A percentile compares a stretch with the other conserved stretches of the same genome.
Evolutionary conservation across 2,888 invertebrate genomes (phyloP).

Genomic region (Chrysina gloriosa): DNA sequence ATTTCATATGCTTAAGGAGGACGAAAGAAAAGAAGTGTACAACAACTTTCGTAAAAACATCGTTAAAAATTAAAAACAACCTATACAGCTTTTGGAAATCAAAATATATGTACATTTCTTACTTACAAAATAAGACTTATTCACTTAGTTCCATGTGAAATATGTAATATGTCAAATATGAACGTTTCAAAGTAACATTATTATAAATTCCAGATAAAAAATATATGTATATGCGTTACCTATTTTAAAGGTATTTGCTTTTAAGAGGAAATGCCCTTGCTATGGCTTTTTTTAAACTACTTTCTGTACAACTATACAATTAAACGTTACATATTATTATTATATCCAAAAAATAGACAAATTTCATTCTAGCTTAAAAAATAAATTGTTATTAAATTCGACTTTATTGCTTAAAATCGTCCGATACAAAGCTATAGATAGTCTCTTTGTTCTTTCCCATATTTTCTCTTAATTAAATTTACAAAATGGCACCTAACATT

Average conservation of each 20-base stretch:
- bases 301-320: constrained; percentile 33
- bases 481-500: constrained; percentile 41
- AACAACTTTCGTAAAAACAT: constrained; percentile 33
- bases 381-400: constrained; percentile 39
- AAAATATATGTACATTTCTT: constrained; percentile 31
- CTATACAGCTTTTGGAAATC: constrained; percentile 23
- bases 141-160: not conserved
- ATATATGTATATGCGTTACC: not conserved
- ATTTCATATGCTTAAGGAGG: constrained; percentile 13
- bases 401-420: constrained; percentile 41
- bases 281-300: constrained; percentile 30
- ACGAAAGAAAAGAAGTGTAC: constrained; percentile 13
- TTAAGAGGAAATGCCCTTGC: constrained; percentile 36
- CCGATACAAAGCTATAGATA: constrained; percentile 37
- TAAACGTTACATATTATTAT: not conserved
- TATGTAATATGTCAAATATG: constrained; percentile 11
- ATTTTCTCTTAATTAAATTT: not conserved
- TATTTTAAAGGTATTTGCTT: not conserved
- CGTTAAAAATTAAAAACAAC: constrained; percentile 31
- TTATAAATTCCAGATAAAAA: constrained; percentile 24
- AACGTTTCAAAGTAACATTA: constrained; percentile 6
- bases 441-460: not conserved
- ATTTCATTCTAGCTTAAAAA: constrained; percentile 6
- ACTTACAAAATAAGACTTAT: constrained; percentile 26
- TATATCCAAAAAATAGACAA: constrained; percentile 10